A percentile compares a stretch with the other conserved stretches of the same genome.
Evolutionary conservation across 2,113 vertebrate genomes (phyloP).

Genomic region (Phasianus colchicus): DNA sequence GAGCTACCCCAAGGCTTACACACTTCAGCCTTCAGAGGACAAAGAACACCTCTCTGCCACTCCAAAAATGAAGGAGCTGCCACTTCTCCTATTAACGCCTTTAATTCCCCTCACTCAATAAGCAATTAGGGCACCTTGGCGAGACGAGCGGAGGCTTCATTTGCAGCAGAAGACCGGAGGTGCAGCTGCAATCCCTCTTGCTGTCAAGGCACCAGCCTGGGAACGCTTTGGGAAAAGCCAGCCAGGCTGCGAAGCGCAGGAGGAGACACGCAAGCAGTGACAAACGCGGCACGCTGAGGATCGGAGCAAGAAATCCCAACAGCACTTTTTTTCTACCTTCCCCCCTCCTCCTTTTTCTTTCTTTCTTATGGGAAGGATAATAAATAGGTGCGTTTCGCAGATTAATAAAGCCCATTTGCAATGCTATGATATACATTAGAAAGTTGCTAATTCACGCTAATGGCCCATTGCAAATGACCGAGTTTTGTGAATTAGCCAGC

Average conservation of each 20-base stretch:
- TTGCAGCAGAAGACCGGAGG: background rate
- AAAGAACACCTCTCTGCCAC: background rate
- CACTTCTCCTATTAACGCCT: constrained; percentile 57
- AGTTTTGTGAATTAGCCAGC: constrained; percentile 50
- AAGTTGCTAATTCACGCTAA: constrained; percentile 57
- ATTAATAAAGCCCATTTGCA: constrained; percentile 44
- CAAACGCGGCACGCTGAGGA: background rate
- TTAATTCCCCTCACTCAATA: constrained; percentile 61
- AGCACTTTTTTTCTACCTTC: background rate
- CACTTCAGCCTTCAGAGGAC: background rate
- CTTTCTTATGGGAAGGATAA: background rate
- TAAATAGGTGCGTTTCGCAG: constrained; percentile 48
- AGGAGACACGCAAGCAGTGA: background rate
- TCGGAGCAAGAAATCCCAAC: background rate
- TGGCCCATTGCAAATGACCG: constrained; percentile 44
- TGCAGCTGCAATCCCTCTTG: constrained; percentile 35
- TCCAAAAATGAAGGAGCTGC: constrained; percentile 23
- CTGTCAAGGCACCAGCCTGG: constrained; percentile 47
- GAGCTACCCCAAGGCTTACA: background rate
- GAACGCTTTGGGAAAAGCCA: constrained; percentile 13
- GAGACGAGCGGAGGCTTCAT: background rate
- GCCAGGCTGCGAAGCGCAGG: background rate
- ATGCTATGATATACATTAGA: constrained; percentile 49
- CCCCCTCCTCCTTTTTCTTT: background rate
- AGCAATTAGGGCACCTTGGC: constrained; percentile 66